Evolutionary conservation across 2,888 invertebrate species (phyloP).

Genomic region (Pachliopta kotzebuea): DNA sequence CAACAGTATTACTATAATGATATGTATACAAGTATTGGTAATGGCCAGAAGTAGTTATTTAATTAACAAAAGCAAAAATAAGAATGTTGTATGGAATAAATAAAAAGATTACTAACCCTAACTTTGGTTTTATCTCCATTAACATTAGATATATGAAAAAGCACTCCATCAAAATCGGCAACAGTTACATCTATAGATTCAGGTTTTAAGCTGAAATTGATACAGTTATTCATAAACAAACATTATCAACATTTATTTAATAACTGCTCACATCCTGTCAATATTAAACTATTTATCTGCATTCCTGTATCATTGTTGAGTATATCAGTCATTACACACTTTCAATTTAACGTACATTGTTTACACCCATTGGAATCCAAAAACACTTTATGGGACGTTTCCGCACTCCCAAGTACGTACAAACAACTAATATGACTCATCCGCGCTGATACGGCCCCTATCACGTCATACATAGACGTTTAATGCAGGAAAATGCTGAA

Average conservation of each 20-base stretch:
- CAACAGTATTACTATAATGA: neutral
- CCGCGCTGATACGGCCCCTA: constrained; percentile 65
- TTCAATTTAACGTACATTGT: constrained; percentile 50
- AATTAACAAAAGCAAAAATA: neutral
- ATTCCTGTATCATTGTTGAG: constrained; percentile 33
- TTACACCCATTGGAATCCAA: constrained; percentile 60
- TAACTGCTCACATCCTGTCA: constrained; percentile 47
- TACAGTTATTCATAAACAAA: constrained; percentile 33
- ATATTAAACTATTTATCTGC: constrained; percentile 31
- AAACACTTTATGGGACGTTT: constrained; percentile 68
- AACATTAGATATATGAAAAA: constrained; percentile 98
- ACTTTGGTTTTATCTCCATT: constrained; percentile 98
- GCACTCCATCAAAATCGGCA: constrained; percentile 99
- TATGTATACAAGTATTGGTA: neutral
- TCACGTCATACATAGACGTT: constrained; percentile 56
- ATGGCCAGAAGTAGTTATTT: no score
- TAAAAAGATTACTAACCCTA: constrained; percentile 84
- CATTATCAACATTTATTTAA: constrained; percentile 24
- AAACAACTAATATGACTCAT: constrained; percentile 72
- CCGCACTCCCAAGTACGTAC: constrained; percentile 62
- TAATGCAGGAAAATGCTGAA: constrained; percentile 46
- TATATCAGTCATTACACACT: constrained; percentile 33
- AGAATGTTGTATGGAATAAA: neutral
- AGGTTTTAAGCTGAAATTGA: constrained; percentile 91
- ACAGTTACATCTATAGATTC: constrained; percentile 96